These are phyloP conservation scores for Calidris pugnax DNA, from an alignment of 2,113 vertebrate species.

Conservation along the genomic window DNA sequence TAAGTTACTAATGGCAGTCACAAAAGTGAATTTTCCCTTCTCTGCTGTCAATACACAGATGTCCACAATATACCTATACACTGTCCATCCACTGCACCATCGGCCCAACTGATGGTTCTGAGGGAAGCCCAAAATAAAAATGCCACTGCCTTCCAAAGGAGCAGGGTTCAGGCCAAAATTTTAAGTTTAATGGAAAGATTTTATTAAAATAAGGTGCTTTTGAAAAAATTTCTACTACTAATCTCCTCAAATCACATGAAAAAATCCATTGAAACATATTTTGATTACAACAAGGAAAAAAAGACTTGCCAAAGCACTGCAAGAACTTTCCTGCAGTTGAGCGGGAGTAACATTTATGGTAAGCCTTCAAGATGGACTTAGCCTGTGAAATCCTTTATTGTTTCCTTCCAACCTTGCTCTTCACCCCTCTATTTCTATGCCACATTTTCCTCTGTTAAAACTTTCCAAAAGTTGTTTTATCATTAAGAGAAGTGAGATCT, in stretches of 20 bases:
- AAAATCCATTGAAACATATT: not conserved
- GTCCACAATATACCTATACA: not conserved
- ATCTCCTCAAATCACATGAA: not conserved
- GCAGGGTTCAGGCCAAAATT: not conserved
- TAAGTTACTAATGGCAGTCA: not conserved
- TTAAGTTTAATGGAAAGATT: not conserved
- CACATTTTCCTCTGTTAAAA: not conserved
- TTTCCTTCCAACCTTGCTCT: not conserved
- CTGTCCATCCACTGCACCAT: not conserved
- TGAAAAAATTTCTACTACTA: not conserved
- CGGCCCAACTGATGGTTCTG: not conserved
- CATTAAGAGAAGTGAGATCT: not conserved
- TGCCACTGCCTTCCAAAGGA: not conserved
- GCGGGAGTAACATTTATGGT: not conserved
- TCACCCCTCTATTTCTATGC: not conserved
- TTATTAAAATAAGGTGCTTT: not conserved
- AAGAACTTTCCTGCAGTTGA: not conserved
- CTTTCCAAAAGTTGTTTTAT: not conserved
- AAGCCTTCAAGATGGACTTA: not conserved
- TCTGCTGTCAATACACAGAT: fast-evolving
- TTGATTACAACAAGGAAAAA: not conserved
- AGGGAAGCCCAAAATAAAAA: not conserved
- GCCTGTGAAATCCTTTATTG: not conserved
- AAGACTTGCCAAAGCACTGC: not conserved
- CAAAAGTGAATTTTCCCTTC: not conserved